Conservation (phyloP, 2,888 invertebrate genomes). For the Ochlodes sylvanus region DNA sequence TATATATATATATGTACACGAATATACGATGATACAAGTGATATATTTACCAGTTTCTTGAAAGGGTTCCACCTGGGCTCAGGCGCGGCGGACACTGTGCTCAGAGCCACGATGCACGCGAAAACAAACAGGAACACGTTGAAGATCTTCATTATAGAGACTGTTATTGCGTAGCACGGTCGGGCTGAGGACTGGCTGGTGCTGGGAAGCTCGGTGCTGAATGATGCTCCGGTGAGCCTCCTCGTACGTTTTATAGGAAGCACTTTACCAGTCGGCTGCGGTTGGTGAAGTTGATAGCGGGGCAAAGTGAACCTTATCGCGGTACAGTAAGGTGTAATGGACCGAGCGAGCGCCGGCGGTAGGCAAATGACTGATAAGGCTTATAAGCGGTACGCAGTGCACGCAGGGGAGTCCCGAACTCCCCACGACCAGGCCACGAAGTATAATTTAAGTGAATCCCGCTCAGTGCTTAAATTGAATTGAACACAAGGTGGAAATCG, state of each 20-base stretch:
- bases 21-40: background rate
- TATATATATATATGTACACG: background rate
- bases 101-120: conserved; percentile 41
- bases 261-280: background rate
- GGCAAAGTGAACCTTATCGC: conserved; percentile 11
- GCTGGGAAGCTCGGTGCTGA: background rate
- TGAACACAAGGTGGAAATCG: too few relatives aligned
- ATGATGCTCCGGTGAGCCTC: conserved; percentile 10
- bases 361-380: conserved; percentile 2
- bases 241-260: conserved; percentile 3
- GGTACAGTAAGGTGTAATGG: background rate
- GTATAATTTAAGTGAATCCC: background rate
- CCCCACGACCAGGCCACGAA: background rate
- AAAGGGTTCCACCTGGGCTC: conserved; percentile 58
- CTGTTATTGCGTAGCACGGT: background rate
- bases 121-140: conserved; percentile 43
- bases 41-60: conserved; percentile 54
- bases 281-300: background rate
- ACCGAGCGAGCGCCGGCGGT: background rate
- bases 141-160: conserved; percentile 56
- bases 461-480: background rate
- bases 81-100: conserved; percentile 50
- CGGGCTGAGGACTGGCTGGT: background rate
- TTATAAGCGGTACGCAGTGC: background rate
- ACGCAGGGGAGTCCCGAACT: conserved; percentile 14